phyloP scores from a whole-genome alignment of 2,888 invertebrate genomes.

The Rhamnusium bicolor region DNA sequence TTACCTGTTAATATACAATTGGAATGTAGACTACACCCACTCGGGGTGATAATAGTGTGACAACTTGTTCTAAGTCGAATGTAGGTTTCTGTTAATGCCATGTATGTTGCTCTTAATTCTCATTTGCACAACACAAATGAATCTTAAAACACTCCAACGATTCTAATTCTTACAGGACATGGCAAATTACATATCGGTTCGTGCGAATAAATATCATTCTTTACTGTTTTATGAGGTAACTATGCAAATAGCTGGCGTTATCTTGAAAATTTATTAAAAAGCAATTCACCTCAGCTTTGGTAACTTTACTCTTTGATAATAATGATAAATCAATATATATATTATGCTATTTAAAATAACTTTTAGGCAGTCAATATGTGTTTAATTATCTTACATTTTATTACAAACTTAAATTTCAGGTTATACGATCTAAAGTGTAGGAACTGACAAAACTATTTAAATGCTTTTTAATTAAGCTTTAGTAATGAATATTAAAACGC shows the following conservation, averaged over 20 bases:
- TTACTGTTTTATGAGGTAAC: conserved; percentile 4
- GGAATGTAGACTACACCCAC: conserved; percentile 59
- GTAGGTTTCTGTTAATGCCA: conserved; percentile 51
- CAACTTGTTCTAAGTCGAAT: conserved; percentile 54
- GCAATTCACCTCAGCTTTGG: not conserved
- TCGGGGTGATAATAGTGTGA: conserved; percentile 58
- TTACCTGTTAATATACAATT: conserved; percentile 46
- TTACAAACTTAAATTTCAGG: not conserved
- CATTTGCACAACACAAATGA: conserved; percentile 38
- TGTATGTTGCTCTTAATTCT: conserved; percentile 32
- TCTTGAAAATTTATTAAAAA: conserved; percentile 18
- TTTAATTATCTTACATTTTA: not conserved
- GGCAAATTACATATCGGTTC: not conserved
- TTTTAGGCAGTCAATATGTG: not conserved
- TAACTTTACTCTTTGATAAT: not conserved
- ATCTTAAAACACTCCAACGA: conserved; percentile 17
- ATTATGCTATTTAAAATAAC: not conserved
- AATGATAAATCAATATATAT: not conserved
- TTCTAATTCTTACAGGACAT: conserved; percentile 19
- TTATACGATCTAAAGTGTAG: not conserved
- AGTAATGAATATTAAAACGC: not conserved
- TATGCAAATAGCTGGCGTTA: conserved; percentile 3
- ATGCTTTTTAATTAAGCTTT: not conserved
- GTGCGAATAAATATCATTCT: conserved; percentile 1
- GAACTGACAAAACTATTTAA: not conserved